Conservation (phyloP, 1,140 invertebrate species). For the Drosophila persimilis region DNA sequence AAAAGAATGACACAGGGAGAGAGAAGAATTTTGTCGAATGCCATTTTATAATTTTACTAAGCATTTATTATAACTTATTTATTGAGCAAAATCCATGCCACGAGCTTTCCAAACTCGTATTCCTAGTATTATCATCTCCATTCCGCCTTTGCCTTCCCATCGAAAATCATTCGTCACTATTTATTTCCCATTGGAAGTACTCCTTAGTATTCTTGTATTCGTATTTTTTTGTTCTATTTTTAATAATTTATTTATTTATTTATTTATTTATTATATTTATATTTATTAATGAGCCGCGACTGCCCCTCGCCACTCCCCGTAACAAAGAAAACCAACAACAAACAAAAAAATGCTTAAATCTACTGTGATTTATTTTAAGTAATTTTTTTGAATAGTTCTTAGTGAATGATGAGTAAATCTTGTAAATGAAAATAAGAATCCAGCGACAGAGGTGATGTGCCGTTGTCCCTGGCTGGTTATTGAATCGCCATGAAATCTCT, state of each 20-base stretch:
- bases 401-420: constrained; percentile 37
- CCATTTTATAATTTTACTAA: constrained; percentile 67
- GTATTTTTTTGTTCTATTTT: constrained; percentile 27
- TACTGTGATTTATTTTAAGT: constrained; percentile 81
- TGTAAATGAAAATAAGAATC: constrained; percentile 18
- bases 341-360: constrained; percentile 74
- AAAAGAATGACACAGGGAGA: constrained; percentile 20
- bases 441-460: constrained; percentile 17
- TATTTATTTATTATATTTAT: constrained; percentile 36
- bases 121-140: constrained; percentile 37
- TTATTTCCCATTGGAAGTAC: constrained; percentile 34
- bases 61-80: constrained; percentile 47
- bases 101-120: neutral
- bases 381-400: constrained; percentile 73
- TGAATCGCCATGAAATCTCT: constrained; percentile 12
- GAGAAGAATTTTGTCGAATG: constrained; percentile 67
- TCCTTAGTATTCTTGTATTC: neutral
- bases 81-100: constrained; percentile 13
- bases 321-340: constrained; percentile 25
- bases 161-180: constrained; percentile 5
- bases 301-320: neutral
- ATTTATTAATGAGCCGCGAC: constrained; percentile 32
- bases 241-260: constrained; percentile 60
- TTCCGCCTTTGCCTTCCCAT: neutral
- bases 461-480: constrained; percentile 29